Evolutionary conservation across 2,888 invertebrate species (phyloP), one percentile per base, ranked within the genome.

Genomic region (Thereva nobilitata): DNA sequence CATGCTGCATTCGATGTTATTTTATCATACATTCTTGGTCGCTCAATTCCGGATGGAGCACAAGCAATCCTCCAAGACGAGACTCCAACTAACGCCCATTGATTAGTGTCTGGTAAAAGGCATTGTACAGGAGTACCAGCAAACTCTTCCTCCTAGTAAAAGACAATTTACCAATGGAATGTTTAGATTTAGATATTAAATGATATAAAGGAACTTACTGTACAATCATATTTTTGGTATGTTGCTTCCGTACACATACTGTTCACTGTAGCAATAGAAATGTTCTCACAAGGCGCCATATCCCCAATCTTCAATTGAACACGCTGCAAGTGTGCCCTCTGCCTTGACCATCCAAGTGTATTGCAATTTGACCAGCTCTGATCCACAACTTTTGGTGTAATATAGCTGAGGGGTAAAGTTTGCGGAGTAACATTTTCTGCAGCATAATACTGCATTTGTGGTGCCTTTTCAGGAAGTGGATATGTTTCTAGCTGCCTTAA

Each of bases 71-170:
- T 84, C 93, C 93, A 93, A 64, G 91, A 91, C 59, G 90, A 88
- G 2, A 94, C 87, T 0, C 94, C 94, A 38, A 87, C 83, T 45
- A 94, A 78, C 0, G 89, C 89, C 94, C 94, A 94, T 74, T 85
- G 87, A 70, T 86, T 87, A 37, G 85, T 86, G 71, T 88, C 86
- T 0, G 87, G 84, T 71, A 89, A 85, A 34, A 90, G 85, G 75
- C 94, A 94, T 76, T 92, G 86, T 84, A 94, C 89, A 4, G 93
- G 91, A 79, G 91, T 92, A 10, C 94, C 94, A 5, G 93, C 92
- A 73, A 90, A 89, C 81, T 93, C 93, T 82, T 93, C 93, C 80
- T 92, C 92, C 92, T 93, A 78, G 41, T 70, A 52, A 64, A 64
- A 55, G n/a, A 66, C 50, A 40, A 37, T 56, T 50, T 2, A 23